Conservation (phyloP, 1,140 invertebrate species). For the Nymphalis io region DNA sequence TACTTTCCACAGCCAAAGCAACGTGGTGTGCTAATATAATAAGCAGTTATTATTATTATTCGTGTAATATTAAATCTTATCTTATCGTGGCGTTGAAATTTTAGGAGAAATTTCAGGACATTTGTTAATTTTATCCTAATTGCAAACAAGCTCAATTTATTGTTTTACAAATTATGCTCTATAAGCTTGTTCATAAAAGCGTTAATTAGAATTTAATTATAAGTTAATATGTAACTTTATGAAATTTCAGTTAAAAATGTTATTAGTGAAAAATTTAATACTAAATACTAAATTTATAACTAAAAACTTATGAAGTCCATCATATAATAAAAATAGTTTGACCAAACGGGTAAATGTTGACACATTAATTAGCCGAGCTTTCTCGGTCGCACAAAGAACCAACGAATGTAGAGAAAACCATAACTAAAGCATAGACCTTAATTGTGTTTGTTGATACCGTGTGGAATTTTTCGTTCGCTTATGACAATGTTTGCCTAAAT, state of each 20-base stretch:
- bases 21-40: no score
- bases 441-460: not conserved
- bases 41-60: no score
- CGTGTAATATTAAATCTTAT: not conserved
- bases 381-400: slow-evolving; percentile 6
- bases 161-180: slow-evolving; percentile 4
- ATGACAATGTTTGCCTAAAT: not conserved
- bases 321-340: not conserved
- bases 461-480: not conserved
- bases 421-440: slow-evolving; percentile 2
- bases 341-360: slow-evolving; percentile 12
- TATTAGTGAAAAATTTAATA: no score
- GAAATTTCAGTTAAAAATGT: no score
- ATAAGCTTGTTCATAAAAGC: slow-evolving; percentile 3
- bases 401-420: slow-evolving; percentile 11
- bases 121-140: slow-evolving; percentile 1
- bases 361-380: slow-evolving; percentile 9
- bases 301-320: not conserved
- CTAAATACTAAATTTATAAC: no score
- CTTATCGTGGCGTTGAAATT: not conserved
- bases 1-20: no score
- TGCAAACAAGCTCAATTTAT: slow-evolving; percentile 5
- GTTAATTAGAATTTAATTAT: not conserved
- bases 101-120: not conserved
- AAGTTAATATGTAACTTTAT: no score